Evolutionary conservation across 2,113 vertebrate species (phyloP).

Genomic region (Nothobranchius furzeri): DNA sequence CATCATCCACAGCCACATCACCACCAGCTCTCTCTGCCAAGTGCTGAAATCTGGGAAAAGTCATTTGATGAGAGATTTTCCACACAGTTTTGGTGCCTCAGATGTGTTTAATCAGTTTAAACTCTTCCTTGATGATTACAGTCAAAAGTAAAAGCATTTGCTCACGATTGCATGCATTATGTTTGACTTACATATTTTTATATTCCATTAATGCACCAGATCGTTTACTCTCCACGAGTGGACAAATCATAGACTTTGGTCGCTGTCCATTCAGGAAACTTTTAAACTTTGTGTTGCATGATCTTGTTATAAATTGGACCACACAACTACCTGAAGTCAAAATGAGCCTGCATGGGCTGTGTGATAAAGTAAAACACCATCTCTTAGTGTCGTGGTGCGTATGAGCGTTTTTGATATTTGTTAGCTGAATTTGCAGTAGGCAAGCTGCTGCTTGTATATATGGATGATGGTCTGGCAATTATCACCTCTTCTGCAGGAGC

Average conservation of each 20-base stretch:
- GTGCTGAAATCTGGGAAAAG: slow-evolving; percentile 28
- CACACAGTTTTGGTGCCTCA: not conserved
- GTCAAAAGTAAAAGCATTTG: not conserved
- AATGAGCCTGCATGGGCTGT: not conserved
- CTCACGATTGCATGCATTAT: not conserved
- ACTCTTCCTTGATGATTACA: not conserved
- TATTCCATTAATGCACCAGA: not conserved
- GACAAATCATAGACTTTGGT: not conserved
- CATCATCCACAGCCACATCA: slow-evolving; percentile 52
- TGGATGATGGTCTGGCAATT: slow-evolving; percentile 95
- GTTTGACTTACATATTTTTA: not conserved
- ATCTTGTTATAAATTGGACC: too few species aligned
- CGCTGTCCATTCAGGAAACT: too few species aligned
- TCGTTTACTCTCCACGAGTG: too few species aligned
- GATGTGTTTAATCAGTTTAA: not conserved
- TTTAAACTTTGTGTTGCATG: too few species aligned
- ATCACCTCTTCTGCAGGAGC: slow-evolving; percentile 85
- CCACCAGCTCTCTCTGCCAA: slow-evolving; percentile 12
- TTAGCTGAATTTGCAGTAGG: slow-evolving; percentile 89
- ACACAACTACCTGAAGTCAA: not conserved
- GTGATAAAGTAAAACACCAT: not conserved
- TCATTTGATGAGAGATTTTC: slow-evolving; percentile 33
- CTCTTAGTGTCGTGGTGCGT: slow-evolving; percentile 11
- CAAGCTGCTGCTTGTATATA: slow-evolving; percentile 87
- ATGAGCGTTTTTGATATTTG: slow-evolving; percentile 80